A percentile compares a stretch with the other conserved stretches of the same genome.
These are phyloP conservation scores for Caenorhabditis drosophilae DNA, from an alignment of 2,888 invertebrate species.

Conservation along the genomic window DNA sequence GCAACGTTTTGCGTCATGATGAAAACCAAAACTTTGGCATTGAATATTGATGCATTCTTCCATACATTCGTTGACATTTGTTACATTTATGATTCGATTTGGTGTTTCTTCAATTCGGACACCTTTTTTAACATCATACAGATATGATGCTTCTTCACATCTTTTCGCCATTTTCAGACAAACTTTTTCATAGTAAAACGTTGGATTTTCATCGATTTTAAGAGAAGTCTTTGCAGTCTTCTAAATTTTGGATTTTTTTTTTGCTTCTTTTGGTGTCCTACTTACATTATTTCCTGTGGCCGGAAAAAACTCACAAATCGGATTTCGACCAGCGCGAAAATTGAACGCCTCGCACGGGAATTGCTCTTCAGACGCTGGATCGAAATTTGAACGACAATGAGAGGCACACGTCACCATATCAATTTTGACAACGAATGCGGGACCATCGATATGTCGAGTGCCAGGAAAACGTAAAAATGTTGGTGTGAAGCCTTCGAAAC, in stretches of 20 bases:
- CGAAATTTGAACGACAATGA: slow-evolving; percentile 44
- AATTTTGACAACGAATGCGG: slow-evolving; percentile 35
- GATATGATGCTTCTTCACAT: slow-evolving; percentile 45
- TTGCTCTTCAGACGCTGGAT: slow-evolving; percentile 42
- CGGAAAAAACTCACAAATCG: slow-evolving; percentile 52
- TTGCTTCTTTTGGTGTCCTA: background rate
- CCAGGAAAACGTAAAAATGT: slow-evolving; percentile 26
- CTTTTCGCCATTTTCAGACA: slow-evolving; percentile 33
- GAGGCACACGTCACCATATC: slow-evolving; percentile 47
- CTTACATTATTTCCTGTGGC: slow-evolving; percentile 7
- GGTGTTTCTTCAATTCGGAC: slow-evolving; percentile 34
- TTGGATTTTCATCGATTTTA: slow-evolving; percentile 27
- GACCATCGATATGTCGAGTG: slow-evolving; percentile 24
- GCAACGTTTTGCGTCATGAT: slow-evolving; percentile 64
- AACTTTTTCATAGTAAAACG: slow-evolving; percentile 45
- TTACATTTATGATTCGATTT: slow-evolving; percentile 22
- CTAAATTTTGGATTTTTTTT: background rate
- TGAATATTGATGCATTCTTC: slow-evolving; percentile 40
- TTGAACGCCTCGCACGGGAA: slow-evolving; percentile 54
- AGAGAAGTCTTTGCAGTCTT: slow-evolving; percentile 16
- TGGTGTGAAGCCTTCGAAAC: slow-evolving; percentile 27
- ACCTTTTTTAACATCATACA: slow-evolving; percentile 36
- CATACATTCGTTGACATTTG: slow-evolving; percentile 32
- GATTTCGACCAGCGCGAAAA: slow-evolving; percentile 43
- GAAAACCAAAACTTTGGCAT: slow-evolving; percentile 42